Evolutionary conservation across 2,113 vertebrate species (phyloP), one percentile per base, ranked within the genome.

Genomic region (Pangasianodon gigas): DNA sequence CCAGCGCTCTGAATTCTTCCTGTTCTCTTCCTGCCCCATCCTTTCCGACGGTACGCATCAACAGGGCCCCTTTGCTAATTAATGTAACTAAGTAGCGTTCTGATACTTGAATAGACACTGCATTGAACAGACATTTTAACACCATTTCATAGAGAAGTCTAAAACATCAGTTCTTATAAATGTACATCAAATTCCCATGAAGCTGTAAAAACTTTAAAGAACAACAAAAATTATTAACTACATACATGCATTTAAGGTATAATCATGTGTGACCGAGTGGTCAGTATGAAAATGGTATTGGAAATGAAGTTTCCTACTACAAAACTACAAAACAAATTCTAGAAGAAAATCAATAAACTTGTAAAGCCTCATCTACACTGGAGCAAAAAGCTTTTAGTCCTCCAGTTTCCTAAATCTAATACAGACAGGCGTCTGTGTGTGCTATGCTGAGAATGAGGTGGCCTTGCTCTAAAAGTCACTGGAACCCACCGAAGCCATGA

Each of bases 1-100:
- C 29, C 85, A 75, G 84, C 51, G 77, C 52, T 65, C 87, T 51
- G 32, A 79, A 83, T 90, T 87, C 81, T 88, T 84, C 67, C 83
- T 56, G 71, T 85, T 77, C 69, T 90, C 74, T 81, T 79, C 58
- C 41, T 87, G 74, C 69, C 52, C 74, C 85, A 71, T 90, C 82
- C 81, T 86, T 80, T 65, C 90, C 54, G 84, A 86, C 86, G 46
- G 81, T 41, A 75, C 88, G 67, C 81, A 90, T 88, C 92, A 83
- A 88, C 89, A 91, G 84, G 71, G 87, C 69, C 88, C 87, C 80
- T 84, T 91, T 52, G 19, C 84, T 92, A 93, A 92, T 93, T 91
- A 93, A 91, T 82, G 87, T 52, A 75, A 26, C 90, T 94, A 94
- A 96, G 94, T 93, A 94, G 89, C 21, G 65, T 37, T 52, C 79